Evolutionary conservation across 2,888 invertebrate genomes (phyloP).

Genomic region (Sarcophaga caerulescens): DNA sequence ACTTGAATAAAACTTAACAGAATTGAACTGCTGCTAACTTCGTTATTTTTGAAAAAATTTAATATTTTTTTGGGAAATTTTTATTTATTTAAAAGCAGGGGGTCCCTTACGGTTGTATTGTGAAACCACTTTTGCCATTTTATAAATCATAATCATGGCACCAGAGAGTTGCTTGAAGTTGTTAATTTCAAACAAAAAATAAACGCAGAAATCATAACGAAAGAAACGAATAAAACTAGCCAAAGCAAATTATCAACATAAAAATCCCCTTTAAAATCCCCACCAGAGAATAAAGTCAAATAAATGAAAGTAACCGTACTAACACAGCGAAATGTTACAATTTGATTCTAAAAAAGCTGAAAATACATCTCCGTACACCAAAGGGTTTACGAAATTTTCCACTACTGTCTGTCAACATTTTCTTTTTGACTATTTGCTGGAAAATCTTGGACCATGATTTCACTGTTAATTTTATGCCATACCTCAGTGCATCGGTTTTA

Average conservation of each 20-base stretch:
- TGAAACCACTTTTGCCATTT: conserved; percentile 59
- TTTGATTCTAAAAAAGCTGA: conserved; percentile 9
- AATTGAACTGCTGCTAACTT: too few species aligned
- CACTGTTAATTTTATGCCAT: neutral
- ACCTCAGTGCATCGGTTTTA: too few species aligned
- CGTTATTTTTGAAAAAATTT: too few species aligned
- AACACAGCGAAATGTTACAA: conserved; percentile 54
- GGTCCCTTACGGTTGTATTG: too few species aligned
- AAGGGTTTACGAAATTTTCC: too few species aligned
- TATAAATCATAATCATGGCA: conserved; percentile 59
- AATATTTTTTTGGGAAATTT: too few species aligned
- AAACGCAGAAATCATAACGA: conserved; percentile 30
- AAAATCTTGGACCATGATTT: neutral
- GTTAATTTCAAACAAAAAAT: conserved; percentile 4
- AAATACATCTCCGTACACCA: too few species aligned
- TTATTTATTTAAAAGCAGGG: too few species aligned
- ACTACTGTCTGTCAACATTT: too few species aligned
- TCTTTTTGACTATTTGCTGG: too few species aligned
- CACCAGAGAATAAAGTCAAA: conserved; percentile 54
- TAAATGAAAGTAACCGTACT: conserved; percentile 36
- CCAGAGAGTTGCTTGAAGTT: conserved; percentile 38
- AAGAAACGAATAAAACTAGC: conserved; percentile 44
- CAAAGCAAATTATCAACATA: conserved; percentile 52
- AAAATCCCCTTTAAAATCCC: conserved; percentile 50
- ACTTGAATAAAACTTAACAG: neutral